These are phyloP conservation scores for Castor canadensis DNA, from an alignment of 2,113 vertebrate genomes.

Conservation along the genomic window DNA sequence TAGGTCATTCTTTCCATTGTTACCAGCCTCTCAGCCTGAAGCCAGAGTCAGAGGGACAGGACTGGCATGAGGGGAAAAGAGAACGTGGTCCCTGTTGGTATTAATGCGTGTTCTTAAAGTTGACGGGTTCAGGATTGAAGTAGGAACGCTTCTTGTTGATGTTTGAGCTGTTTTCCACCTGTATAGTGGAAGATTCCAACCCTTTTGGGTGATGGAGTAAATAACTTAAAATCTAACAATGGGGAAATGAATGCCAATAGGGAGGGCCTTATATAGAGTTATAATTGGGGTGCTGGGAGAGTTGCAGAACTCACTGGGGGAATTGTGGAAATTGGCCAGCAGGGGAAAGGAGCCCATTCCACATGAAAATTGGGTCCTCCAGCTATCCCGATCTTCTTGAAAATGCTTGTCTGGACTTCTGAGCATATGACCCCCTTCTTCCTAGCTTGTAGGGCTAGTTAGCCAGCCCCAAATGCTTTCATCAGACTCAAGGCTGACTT, in stretches of 20 bases:
- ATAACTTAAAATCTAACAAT: neutral
- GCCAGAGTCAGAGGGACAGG: neutral
- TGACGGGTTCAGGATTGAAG: neutral
- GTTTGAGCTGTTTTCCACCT: neutral
- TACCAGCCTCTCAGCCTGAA: neutral
- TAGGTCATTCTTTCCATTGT: slow-evolving; percentile 35
- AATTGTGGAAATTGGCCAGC: fast-evolving
- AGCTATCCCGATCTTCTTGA: neutral
- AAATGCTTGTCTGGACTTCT: neutral
- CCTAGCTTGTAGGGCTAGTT: neutral
- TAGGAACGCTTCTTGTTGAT: neutral
- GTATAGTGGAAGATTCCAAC: neutral
- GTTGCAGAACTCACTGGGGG: fast-evolving
- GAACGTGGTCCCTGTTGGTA: neutral
- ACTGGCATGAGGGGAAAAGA: neutral
- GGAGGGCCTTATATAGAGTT: fast-evolving
- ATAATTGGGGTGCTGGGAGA: neutral
- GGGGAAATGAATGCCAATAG: fast-evolving
- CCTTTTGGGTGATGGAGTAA: neutral
- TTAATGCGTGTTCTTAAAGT: neutral
- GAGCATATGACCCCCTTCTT: neutral
- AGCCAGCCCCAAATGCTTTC: neutral
- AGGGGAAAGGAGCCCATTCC: neutral
- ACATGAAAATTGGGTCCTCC: neutral
- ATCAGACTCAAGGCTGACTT: neutral